Percentiles rank a stretch among this genome's conserved stretches.
Conservation (phyloP, 2,797 vertebrate species). For the Cynodonichthys magdalenae region DNA sequence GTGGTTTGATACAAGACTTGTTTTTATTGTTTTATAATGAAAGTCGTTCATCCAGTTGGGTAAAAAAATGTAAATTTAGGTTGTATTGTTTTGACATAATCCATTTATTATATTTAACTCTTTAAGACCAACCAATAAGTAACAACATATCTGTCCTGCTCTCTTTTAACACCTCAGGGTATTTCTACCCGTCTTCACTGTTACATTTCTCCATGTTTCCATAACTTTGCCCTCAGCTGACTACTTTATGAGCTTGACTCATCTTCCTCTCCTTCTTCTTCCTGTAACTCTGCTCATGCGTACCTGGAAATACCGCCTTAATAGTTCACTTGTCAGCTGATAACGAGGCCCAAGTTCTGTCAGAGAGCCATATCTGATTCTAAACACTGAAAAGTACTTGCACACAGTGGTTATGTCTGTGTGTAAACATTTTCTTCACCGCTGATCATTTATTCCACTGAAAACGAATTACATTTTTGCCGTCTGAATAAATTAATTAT, state of each 20-base stretch:
- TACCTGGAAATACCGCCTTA: slow-evolving; percentile 33
- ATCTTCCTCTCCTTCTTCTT: slow-evolving; percentile 33
- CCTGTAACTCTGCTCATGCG: slow-evolving; percentile 19
- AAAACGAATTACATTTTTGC: no score
- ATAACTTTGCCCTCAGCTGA: slow-evolving; percentile 32
- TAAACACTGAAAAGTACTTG: slow-evolving; percentile 21
- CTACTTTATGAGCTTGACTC: slow-evolving; percentile 47
- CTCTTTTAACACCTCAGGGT: slow-evolving; percentile 36
- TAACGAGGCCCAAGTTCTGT: background rate
- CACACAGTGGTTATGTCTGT: background rate
- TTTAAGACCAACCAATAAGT: no score
- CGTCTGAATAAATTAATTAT: no score
- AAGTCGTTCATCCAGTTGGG: background rate
- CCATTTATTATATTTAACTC: no score
- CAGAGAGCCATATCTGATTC: slow-evolving; percentile 6
- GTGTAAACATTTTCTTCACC: slow-evolving; percentile 2
- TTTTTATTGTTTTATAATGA: background rate
- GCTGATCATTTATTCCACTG: slow-evolving; percentile 12
- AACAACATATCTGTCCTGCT: background rate
- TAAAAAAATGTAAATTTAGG: background rate
- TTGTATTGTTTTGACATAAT: background rate
- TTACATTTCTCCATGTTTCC: slow-evolving; percentile 28
- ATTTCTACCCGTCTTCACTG: slow-evolving; percentile 35
- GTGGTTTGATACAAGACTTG: background rate
- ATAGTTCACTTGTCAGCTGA: slow-evolving; percentile 8